A percentile compares a stretch with the other conserved stretches of the same genome.
These are phyloP conservation scores for Phyllotis vaccarum DNA, from an alignment of 2,797 vertebrate species.

Conservation along the genomic window DNA sequence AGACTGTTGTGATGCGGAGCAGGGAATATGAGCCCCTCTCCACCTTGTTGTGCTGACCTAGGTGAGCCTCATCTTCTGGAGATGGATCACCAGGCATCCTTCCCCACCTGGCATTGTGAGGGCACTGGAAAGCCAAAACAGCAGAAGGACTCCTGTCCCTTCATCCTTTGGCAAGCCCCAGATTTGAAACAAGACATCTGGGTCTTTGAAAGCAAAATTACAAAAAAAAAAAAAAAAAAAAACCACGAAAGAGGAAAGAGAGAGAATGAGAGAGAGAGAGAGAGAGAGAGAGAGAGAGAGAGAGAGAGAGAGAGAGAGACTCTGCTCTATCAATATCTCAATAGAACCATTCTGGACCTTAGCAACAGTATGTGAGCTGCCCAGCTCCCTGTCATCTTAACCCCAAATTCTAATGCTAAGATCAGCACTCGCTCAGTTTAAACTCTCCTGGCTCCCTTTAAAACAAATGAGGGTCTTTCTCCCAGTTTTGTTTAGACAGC, in stretches of 20 bases:
- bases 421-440: constrained; percentile 67
- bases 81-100: constrained; percentile 36
- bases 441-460: constrained; percentile 61
- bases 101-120: not conserved
- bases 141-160: not conserved
- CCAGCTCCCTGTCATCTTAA: constrained; percentile 70
- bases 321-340: not conserved
- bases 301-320: too few species aligned
- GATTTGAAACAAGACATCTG: constrained; percentile 59
- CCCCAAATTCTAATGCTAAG: constrained; percentile 80
- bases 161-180: constrained; percentile 82
- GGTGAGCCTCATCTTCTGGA: not conserved
- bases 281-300: too few species aligned
- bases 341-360: constrained; percentile 68
- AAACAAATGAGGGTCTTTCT: constrained; percentile 62
- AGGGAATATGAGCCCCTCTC: not conserved
- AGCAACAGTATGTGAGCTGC: constrained; percentile 75
- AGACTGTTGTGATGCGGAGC: not conserved
- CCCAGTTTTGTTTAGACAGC: constrained; percentile 71
- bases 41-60: not conserved
- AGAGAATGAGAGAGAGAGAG: not conserved
- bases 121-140: not conserved
- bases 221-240: too few species aligned
- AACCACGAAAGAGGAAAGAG: too few species aligned
- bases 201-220: not conserved